Evolutionary conservation across 2,888 invertebrate species (phyloP).

Genomic region (Folsomia candida): DNA sequence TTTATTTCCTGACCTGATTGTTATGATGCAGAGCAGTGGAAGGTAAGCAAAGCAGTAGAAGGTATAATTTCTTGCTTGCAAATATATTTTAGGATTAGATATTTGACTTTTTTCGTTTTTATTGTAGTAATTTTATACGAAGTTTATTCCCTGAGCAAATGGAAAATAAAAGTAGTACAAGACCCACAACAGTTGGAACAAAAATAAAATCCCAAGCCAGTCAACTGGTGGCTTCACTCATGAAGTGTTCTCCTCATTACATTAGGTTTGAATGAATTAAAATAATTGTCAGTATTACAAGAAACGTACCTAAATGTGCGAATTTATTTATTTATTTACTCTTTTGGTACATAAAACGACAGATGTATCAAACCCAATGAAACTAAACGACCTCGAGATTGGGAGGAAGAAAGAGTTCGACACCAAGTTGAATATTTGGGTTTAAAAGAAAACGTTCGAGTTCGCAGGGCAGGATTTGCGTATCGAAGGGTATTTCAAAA

Average conservation of each 20-base stretch:
- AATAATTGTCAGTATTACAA: not conserved
- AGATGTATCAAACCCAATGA: slow-evolving; percentile 69
- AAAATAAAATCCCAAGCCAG: slow-evolving; percentile 69
- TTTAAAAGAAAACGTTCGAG: slow-evolving; percentile 66
- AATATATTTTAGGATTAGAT: too few species aligned
- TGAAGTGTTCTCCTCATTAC: slow-evolving; percentile 68
- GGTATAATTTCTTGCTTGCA: slow-evolving; percentile 33
- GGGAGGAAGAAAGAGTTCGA: slow-evolving; percentile 64
- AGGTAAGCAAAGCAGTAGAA: slow-evolving; percentile 25
- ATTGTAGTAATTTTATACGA: slow-evolving; percentile 60
- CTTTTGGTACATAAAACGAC: not conserved
- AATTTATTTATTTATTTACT: not conserved
- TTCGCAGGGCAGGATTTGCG: slow-evolving; percentile 67
- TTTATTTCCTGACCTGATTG: slow-evolving; percentile 64
- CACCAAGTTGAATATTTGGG: slow-evolving; percentile 70
- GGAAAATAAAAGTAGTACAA: slow-evolving; percentile 52
- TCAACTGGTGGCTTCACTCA: slow-evolving; percentile 64
- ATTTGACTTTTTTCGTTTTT: not conserved
- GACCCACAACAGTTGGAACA: slow-evolving; percentile 65
- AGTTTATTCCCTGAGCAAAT: slow-evolving; percentile 62
- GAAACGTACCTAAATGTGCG: not conserved
- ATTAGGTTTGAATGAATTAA: slow-evolving; percentile 55
- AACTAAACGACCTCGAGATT: slow-evolving; percentile 64
- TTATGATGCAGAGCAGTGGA: slow-evolving; percentile 64
- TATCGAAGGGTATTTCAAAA: slow-evolving; percentile 64